A percentile compares a stretch with the other conserved stretches of the same genome.
Evolutionary conservation across 2,888 invertebrate species (phyloP).

Genomic region (Selenia dentaria): DNA sequence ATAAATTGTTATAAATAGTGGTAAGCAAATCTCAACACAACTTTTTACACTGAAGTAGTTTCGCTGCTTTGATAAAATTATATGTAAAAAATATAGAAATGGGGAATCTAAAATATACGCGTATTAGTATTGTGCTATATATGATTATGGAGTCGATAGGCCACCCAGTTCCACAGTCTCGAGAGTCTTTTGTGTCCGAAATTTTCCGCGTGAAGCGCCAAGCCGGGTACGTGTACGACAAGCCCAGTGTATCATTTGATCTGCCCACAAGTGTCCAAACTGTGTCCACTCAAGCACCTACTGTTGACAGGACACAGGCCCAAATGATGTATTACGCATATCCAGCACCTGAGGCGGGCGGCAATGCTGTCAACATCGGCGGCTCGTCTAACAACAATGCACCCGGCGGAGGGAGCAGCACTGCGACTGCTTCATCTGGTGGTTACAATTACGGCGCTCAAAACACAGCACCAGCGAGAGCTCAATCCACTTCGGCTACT

Average conservation of each 20-base stretch:
- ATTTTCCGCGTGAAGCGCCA: constrained; percentile 60
- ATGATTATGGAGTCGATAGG: constrained; percentile 35
- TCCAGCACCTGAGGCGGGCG: constrained; percentile 52
- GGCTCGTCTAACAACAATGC: constrained; percentile 38
- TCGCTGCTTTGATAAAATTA: constrained; percentile 4
- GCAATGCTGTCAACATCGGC: constrained; percentile 51
- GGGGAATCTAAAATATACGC: constrained; percentile 35
- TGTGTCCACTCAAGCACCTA: constrained; percentile 62
- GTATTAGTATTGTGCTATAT: constrained; percentile 38
- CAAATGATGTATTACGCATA: constrained; percentile 77
- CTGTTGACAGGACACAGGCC: constrained; percentile 66
- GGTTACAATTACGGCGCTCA: constrained; percentile 51
- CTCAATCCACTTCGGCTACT: constrained; percentile 12
- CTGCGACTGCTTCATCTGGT: constrained; percentile 17
- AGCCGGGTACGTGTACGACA: constrained; percentile 74
- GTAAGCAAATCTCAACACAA: constrained; percentile 43
- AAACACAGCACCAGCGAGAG: constrained; percentile 20
- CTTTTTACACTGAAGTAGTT: constrained; percentile 40
- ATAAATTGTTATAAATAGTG: constrained; percentile 62
- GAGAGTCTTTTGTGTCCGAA: constrained; percentile 29
- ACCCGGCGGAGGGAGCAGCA: constrained; percentile 7
- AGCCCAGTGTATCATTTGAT: constrained; percentile 69
- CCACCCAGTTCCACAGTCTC: constrained; percentile 16
- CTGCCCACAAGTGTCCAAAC: constrained; percentile 56
- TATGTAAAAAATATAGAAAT: constrained; percentile 37